Evolutionary conservation across 1,140 invertebrate species (phyloP), one percentile per base, ranked within the genome.

Genomic region (Gryllus bimaculatus): DNA sequence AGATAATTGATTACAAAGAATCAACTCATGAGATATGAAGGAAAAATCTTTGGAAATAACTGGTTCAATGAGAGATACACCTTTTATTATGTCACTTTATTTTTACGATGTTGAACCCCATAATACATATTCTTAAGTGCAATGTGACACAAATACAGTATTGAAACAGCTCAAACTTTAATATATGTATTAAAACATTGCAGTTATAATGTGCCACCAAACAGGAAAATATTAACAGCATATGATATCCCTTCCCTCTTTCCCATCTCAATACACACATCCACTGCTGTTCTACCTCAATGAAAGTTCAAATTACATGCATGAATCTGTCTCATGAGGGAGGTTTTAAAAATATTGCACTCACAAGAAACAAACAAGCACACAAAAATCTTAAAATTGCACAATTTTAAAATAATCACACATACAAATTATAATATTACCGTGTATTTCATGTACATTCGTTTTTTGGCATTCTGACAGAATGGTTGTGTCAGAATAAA

Each of bases 151-250:
- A 66, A 66, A 66, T 66, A 66, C 54, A 66, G 18, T 66, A 66
- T 66, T 66, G 10, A 18, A 66, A 13, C 54, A 66, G 54, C 54
- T 66, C 54, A 66, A 66, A 13, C 54, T 66, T 66, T 13, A 66
- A 66, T 66, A 66, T 66, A 66, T 66, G 54, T 18, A 66, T 66
- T 66, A 66, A 66, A 66, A 66, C 54, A 66, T 66, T 66, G 54
- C 54, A 66, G 18, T 66, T 66, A 66, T 13, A 13, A 66, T 66
- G 54, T 66, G 54, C 54, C 54, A 66, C 54, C 54, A 66, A 66
- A 66, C 54, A 66, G 54, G 54, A 66, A 66, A 66, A 66, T 66
- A 66, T 66, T 66, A 66, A 66, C 54, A 66, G 54, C 54, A 66
- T 66, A 66, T 66, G 10, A 66, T 66, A 66, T 66, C 54, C 54